A percentile compares a stretch with the other conserved stretches of the same genome.
Evolutionary conservation across 2,888 invertebrate genomes (phyloP).

Genomic region (Volucella bombylans): DNA sequence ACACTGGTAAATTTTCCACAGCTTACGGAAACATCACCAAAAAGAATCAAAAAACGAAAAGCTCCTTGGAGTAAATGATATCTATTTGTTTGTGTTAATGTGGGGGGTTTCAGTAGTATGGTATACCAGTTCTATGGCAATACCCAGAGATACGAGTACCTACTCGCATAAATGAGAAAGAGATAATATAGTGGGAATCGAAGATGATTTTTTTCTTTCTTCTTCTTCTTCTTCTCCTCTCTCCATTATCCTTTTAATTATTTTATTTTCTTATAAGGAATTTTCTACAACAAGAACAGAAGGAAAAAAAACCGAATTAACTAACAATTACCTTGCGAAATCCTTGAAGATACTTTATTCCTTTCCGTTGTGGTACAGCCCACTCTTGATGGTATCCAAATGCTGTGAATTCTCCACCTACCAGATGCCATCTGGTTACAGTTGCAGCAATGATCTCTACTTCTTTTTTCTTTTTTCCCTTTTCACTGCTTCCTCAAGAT

Average conservation of each 20-base stretch:
- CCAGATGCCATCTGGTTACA: conserved; percentile 63
- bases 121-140: no score
- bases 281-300: neutral
- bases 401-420: conserved; percentile 46
- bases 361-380: neutral
- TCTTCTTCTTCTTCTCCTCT: neutral
- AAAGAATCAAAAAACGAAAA: conserved; percentile 14
- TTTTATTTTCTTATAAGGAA: conserved; percentile 11
- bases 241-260: conserved; percentile 41
- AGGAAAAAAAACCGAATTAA: neutral
- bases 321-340: conserved; percentile 39
- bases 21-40: conserved; percentile 23
- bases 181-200: conserved; percentile 31
- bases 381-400: conserved; percentile 49
- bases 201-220: conserved; percentile 41
- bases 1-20: conserved; percentile 14
- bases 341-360: conserved; percentile 51
- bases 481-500: neutral
- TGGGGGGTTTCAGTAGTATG: no score
- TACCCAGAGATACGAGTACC: no score
- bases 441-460: neutral
- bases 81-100: no score
- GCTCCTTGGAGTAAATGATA: neutral
- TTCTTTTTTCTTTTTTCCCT: neutral
- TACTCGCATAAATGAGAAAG: conserved; percentile 6